Evolutionary conservation across 2,797 vertebrate species (phyloP).

Genomic region (Poecilia picta): DNA sequence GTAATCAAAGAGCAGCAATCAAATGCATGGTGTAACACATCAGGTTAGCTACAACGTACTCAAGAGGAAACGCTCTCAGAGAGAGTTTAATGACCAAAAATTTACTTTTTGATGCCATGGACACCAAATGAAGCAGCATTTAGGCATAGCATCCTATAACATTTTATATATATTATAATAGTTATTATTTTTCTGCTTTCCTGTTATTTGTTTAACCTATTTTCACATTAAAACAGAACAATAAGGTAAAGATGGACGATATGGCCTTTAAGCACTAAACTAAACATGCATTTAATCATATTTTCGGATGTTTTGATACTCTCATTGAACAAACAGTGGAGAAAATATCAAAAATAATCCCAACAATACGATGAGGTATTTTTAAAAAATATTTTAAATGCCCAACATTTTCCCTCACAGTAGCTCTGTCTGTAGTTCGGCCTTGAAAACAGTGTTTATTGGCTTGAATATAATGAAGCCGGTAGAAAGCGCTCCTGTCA

Average conservation of each 20-base stretch:
- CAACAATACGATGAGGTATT: too few species aligned
- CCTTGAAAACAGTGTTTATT: background rate
- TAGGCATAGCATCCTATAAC: background rate
- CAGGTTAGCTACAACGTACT: background rate
- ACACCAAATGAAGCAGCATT: background rate
- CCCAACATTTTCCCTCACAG: background rate
- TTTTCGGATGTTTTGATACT: too few species aligned
- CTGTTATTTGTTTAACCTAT: background rate
- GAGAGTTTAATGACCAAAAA: background rate
- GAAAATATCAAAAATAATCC: too few species aligned
- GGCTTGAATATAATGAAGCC: background rate
- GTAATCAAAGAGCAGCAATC: slow-evolving; percentile 16
- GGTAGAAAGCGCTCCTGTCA: background rate
- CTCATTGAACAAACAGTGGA: too few species aligned
- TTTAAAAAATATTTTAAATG: too few species aligned
- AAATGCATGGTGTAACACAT: background rate
- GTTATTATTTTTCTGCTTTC: background rate
- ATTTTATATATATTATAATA: background rate
- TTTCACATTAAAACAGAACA: background rate
- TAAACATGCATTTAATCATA: too few species aligned
- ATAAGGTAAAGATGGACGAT: too few species aligned
- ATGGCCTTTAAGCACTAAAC: too few species aligned
- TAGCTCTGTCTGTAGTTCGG: background rate
- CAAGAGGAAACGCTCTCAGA: background rate
- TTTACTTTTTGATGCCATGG: background rate